These are phyloP conservation scores for Plectus sambesii DNA, from an alignment of 1,140 invertebrate genomes.

Conservation along the genomic window DNA sequence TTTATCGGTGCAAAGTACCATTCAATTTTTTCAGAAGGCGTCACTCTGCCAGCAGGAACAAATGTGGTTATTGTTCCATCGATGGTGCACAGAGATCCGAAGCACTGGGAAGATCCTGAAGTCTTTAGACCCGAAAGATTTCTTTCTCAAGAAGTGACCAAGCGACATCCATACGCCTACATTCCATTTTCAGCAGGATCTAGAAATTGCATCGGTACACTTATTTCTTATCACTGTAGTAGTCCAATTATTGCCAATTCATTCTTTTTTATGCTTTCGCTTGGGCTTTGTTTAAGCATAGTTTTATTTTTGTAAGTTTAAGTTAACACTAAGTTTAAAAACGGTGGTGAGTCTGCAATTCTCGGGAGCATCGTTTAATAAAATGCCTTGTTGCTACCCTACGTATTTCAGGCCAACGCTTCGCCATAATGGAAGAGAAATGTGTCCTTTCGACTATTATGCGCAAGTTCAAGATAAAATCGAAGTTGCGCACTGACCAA, in stretches of 20 bases:
- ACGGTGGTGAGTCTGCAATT: too few species aligned
- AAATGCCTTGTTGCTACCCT: conserved; percentile 19
- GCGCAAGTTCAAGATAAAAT: conserved; percentile 59
- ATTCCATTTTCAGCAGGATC: conserved; percentile 49
- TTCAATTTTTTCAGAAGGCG: conserved; percentile 51
- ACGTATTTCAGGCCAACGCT: conserved; percentile 55
- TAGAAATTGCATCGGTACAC: conserved; percentile 49
- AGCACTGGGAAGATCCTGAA: conserved; percentile 69
- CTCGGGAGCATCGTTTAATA: too few species aligned
- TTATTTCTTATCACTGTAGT: background rate
- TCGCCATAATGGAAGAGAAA: conserved; percentile 76
- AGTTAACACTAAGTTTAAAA: too few species aligned
- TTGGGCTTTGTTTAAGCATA: too few species aligned
- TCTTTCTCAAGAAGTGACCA: conserved; percentile 61
- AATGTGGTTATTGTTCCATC: conserved; percentile 58
- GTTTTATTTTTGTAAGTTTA: too few species aligned
- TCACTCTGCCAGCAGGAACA: conserved; percentile 56
- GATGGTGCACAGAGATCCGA: conserved; percentile 62
- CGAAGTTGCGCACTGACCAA: conserved; percentile 46
- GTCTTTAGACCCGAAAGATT: conserved; percentile 83
- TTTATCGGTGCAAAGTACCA: too few species aligned
- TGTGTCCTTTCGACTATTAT: conserved; percentile 73
- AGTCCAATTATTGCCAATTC: conserved; percentile 5
- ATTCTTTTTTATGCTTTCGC: too few species aligned
- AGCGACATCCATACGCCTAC: conserved; percentile 49